Base-by-base conservation (phyloP, 1,140 invertebrate species). In the Brachionus rotundiformis region DNA sequence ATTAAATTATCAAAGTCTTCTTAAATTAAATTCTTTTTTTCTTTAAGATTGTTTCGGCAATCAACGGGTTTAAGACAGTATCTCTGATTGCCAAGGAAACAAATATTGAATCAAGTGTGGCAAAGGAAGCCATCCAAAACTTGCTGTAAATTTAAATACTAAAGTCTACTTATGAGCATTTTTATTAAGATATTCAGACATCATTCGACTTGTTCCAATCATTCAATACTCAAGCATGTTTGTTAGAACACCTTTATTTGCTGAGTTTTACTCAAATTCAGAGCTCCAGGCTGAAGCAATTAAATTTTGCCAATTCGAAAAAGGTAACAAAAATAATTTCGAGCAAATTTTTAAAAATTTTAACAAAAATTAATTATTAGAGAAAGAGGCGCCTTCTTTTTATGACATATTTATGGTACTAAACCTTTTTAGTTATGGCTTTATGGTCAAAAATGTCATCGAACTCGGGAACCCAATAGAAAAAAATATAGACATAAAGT, bases 41-140 rank as follows among this genome's bases (percentile, higher is more conserved):
- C 44, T 81, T 82, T 82, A 84, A 90, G 92, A 91, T 95, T 49
- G 88, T 96, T 13, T 93, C 94, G 0, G 93, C 93, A 84, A 94
- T 97, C 16, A 93, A 97, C 88, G 94, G 95, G 0, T 94, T 94
- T 84, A 95, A 96, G 88, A 94, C 96, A 87, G 91, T 96, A 39
- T 85, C 88, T 6, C 87, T 86, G 83, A 90, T 90, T 82, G 89
- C 89, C 19, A 84, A 86, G 29, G 88, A 90, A 84, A 93, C 95
- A 2, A 94, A 96, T 84, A 94, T 98, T 0, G 95, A 98, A 85
- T 94, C 93, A 82, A 94, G 94, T 88, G 88, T 98, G 41, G 95
- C 97, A 0, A 97, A 97, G 88, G 93, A 94, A 7, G 96, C 94
- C 86, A 92, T 97, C 49, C 94, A 96, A 86, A 98, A 98, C 90